Evolutionary conservation across 2,888 invertebrate genomes (phyloP), one percentile per base, ranked within the genome.

Genomic region (Andrena chrysosceles): DNA sequence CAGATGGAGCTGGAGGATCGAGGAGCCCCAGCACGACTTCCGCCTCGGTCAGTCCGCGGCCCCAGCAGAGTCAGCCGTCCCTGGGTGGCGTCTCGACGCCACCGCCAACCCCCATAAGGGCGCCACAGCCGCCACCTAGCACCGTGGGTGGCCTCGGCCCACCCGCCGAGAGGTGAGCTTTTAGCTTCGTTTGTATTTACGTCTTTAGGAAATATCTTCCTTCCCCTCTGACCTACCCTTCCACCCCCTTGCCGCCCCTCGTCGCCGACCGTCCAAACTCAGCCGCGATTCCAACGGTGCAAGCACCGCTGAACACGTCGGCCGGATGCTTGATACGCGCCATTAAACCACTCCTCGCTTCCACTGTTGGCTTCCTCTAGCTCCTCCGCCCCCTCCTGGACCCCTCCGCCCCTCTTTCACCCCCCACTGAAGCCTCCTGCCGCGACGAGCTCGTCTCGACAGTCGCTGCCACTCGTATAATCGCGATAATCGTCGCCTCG

Each of bases 71-170:
- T 92, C 96, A 93, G 89, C 90, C 96, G 73, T 95, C 96, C 78
- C 95, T 95, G 73, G 95, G 95, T 66, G 95, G 95, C 74, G 95
- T 95, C 87, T 95, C 95, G 59, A 95, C 96, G 89, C 96, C 95
- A 92, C 96, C 94, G 92, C 95, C 91, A 91, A 92, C 94, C 23
- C 95, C 90, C 81, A 88, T 90, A 82, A 87, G 89, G 87, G 87
- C 90, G 89, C 89, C 87, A 77, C 89, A 85, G 87, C 89, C 87
- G 64, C 86, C 89, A 85, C 77, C 89, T 76, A 89, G 86, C 91
- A 86, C 92, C 83, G 90, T 86, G 56, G 91, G 91, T 72, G 90
- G 91, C 86, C 90, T 91, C 56, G 91, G 91, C 88, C 91, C 92
- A 68, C 92, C 93, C 89, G 88, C 89, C 60, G 93, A 93, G 91